These are phyloP conservation scores for Drosophila bocqueti DNA, from an alignment of 1,140 invertebrate species.

Conservation along the genomic window DNA sequence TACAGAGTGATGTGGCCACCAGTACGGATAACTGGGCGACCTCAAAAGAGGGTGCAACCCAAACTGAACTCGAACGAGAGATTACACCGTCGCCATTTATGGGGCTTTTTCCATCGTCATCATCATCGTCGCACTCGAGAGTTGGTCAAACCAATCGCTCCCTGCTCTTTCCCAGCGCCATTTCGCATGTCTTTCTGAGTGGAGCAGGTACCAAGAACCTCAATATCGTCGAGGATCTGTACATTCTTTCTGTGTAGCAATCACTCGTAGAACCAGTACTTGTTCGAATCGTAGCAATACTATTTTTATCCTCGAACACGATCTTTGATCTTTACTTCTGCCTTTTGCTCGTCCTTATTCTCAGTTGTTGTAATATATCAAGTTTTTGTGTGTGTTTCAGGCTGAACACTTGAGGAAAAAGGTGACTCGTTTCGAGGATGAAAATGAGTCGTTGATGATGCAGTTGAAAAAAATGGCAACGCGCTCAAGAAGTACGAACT, in stretches of 20 bases:
- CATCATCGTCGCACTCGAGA: constrained; percentile 40
- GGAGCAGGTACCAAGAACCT: constrained; percentile 67
- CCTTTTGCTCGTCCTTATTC: constrained; percentile 15
- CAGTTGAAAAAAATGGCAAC: constrained; percentile 97
- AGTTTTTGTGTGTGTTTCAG: constrained; percentile 86
- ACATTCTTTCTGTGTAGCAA: constrained; percentile 32
- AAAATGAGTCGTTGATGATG: constrained; percentile 96
- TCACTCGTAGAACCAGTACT: constrained; percentile 37
- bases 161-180: constrained; percentile 76
- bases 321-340: constrained; percentile 14
- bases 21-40: constrained; percentile 31
- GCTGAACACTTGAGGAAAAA: constrained; percentile 94
- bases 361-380: constrained; percentile 58
- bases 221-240: constrained; percentile 9
- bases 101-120: constrained; percentile 54
- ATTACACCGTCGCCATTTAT: constrained; percentile 62
- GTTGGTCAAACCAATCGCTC: constrained; percentile 40
- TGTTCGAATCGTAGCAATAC: constrained; percentile 25
- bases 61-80: constrained; percentile 66
- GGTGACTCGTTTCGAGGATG: constrained; percentile 94
- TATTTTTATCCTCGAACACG: constrained; percentile 80
- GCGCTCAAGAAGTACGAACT: constrained; percentile 90
- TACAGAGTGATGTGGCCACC: constrained; percentile 19
- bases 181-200: constrained; percentile 69
- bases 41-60: constrained; percentile 20